Conservation (phyloP, 2,113 vertebrate species). For the Micronycteris hirsuta region DNA sequence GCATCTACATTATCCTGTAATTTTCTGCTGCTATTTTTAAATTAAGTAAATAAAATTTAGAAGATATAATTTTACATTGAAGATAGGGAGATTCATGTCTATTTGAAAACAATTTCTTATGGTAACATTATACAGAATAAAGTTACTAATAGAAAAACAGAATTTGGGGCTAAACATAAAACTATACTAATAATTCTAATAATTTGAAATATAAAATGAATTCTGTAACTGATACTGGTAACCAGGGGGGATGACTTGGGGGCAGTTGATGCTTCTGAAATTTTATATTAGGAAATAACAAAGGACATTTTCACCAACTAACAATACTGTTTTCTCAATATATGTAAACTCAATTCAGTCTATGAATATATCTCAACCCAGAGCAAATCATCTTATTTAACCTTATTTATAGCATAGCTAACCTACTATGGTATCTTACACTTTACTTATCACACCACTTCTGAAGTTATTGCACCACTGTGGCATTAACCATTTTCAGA, state of each 20-base stretch:
- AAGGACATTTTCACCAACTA: conserved; percentile 41
- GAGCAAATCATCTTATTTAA: neutral
- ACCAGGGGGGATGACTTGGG: accelerated
- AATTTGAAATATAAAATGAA: conserved; percentile 27
- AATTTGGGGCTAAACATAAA: conserved; percentile 32
- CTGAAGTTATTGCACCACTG: neutral
- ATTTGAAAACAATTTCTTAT: neutral
- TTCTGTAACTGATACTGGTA: conserved; percentile 42
- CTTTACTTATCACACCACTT: neutral
- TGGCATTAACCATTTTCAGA: neutral
- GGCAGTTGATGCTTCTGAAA: neutral
- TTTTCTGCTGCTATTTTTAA: neutral
- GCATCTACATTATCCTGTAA: neutral
- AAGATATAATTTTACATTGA: neutral
- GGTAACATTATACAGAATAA: neutral
- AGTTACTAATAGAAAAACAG: conserved; percentile 45
- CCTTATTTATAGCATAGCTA: neutral
- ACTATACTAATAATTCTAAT: conserved; percentile 12
- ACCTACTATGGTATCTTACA: neutral
- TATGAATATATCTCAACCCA: neutral
- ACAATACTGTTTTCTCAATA: neutral
- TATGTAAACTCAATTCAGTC: neutral
- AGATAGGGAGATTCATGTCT: neutral
- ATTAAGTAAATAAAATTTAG: neutral
- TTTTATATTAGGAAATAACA: neutral